Conservation (phyloP, 2,888 invertebrate species). For the Ferrisia virgata region DNA sequence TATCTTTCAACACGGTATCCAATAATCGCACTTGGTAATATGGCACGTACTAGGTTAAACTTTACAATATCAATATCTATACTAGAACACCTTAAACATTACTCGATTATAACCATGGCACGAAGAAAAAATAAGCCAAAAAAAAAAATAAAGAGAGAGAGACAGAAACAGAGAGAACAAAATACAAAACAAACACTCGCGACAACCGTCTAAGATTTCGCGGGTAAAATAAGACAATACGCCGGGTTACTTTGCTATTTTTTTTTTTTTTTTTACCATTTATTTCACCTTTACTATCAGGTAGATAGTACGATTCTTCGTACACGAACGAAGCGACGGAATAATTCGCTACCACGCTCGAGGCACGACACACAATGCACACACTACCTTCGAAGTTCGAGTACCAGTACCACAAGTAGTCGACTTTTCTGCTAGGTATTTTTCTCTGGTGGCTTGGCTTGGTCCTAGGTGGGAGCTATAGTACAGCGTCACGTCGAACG, state of each 20-base stretch:
- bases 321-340: background rate
- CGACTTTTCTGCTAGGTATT: conserved; percentile 2
- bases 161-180: too few species aligned
- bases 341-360: background rate
- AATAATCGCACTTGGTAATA: background rate
- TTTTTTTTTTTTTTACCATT: background rate
- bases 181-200: too few species aligned
- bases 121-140: background rate
- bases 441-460: background rate
- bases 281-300: too few species aligned
- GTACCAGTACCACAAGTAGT: background rate
- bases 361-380: background rate
- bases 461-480: conserved; percentile 12
- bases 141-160: too few species aligned
- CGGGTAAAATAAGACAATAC: background rate
- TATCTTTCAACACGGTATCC: background rate
- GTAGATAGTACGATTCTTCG: too few species aligned
- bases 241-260: background rate
- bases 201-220: background rate
- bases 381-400: background rate
- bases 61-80: background rate
- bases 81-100: background rate
- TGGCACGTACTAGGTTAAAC: background rate
- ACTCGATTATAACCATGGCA: background rate
- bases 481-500: background rate